Base-by-base conservation (phyloP, 2,888 invertebrate genomes). In the Drosophila stalkeri region DNA sequence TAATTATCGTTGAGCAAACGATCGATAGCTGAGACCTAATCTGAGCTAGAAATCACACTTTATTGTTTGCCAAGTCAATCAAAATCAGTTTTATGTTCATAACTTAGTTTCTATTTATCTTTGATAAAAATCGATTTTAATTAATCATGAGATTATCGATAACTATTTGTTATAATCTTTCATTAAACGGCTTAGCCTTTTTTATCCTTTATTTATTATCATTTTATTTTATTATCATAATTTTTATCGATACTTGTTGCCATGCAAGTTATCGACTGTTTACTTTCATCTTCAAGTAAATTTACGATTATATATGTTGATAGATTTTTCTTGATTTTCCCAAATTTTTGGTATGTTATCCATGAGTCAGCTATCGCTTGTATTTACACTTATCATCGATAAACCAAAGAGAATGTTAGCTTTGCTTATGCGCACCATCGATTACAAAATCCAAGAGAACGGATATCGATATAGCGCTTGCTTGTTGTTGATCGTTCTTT, bases 391-490 rank as follows among this genome's bases (percentile, higher is more conserved):
- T 16, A 6, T 35, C 23, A 37, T 31, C 47, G 33, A 41, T 27
- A 35, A 12, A 3, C n/a, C 3, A 39, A 6, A 20, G 35, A 60
- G 27, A 14, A 47, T 12, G 35, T n/a, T 39, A 41, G 39, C 46
- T 18, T 47, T 47, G 65, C 47, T 41, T 39, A 12, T 33, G 39
- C 54, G 16, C 27, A 1, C 44, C 31, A 47, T 61, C 56, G 43
- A 62, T 57, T 44, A 41, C 37, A 56, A 43, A 20, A 31, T 49
- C 16, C 41, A 49, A 2, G 11, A 16, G n/a, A 47, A 31, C 18
- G 43, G 37, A 44, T 23, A 52, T 39, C 51, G 61, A 69, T 68
- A 20, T 18, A 1, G 37, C 27, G 69, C 65, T 82, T 70, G 46
- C 43, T 31, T 31, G 33, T 18, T 33, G 33, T 43, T 31, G 33